These are phyloP conservation scores for Dicentrarchus labrax DNA, from an alignment of 2,113 vertebrate genomes.

Conservation along the genomic window DNA sequence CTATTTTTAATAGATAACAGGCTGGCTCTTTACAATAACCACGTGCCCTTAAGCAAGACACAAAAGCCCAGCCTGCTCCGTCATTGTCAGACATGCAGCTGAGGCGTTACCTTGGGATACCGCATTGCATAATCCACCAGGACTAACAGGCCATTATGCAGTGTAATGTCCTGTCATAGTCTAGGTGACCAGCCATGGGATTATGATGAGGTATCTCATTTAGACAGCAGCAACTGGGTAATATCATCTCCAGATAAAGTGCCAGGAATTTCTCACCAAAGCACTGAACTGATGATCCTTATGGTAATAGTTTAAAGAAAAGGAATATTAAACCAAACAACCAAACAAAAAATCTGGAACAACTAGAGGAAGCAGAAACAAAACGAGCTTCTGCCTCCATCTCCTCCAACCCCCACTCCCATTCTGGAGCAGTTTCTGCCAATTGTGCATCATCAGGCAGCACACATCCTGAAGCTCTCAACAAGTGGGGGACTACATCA, in stretches of 20 bases:
- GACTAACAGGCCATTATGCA: conserved; percentile 66
- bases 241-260: conserved; percentile 22
- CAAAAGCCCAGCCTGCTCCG: conserved; percentile 42
- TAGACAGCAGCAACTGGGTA: conserved; percentile 11
- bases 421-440: neutral
- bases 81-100: conserved; percentile 64
- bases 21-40: conserved; percentile 51
- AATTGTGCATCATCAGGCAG: conserved; percentile 7
- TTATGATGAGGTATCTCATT: conserved; percentile 55
- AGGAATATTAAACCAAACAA: neutral
- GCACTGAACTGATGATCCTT: neutral
- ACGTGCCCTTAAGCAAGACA: conserved; percentile 49
- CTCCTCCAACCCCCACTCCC: neutral
- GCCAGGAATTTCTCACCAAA: conserved; percentile 9
- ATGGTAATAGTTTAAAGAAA: neutral
- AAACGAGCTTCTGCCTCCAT: neutral
- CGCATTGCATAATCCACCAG: conserved; percentile 63
- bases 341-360: neutral
- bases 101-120: conserved; percentile 47
- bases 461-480: neutral
- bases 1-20: conserved; percentile 65
- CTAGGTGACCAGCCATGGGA: conserved; percentile 47
- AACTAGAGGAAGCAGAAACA: too few species aligned
- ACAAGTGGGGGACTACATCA: neutral
- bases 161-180: conserved; percentile 59